These are phyloP conservation scores for Prunella fulvescens DNA, from an alignment of 2,113 vertebrate species.

Conservation along the genomic window DNA sequence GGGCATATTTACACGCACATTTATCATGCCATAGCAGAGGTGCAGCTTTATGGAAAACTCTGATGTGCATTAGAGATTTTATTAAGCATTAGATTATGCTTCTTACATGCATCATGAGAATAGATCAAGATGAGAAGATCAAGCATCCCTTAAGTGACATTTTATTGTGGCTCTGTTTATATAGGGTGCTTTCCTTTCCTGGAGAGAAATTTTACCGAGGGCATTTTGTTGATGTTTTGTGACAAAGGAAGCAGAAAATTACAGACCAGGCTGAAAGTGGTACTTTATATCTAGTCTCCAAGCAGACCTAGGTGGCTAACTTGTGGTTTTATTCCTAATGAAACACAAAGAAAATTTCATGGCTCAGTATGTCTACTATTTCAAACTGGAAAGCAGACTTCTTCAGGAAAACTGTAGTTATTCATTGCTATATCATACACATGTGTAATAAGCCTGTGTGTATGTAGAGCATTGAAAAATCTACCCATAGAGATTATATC, in stretches of 20 bases:
- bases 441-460: background rate
- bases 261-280: conserved; percentile 41
- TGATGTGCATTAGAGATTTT: conserved; percentile 32
- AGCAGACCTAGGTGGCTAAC: conserved; percentile 17
- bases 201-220: background rate
- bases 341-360: conserved; percentile 44
- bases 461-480: background rate
- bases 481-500: background rate
- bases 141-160: conserved; percentile 1
- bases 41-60: conserved; percentile 26
- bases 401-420: background rate
- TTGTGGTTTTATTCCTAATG: conserved; percentile 39
- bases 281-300: conserved; percentile 30
- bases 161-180: background rate
- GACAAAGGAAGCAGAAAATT: conserved; percentile 60
- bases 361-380: background rate
- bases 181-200: background rate
- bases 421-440: background rate
- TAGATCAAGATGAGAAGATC: conserved; percentile 34
- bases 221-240: background rate
- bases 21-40: background rate
- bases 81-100: conserved; percentile 25
- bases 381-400: background rate
- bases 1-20: background rate
- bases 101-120: conserved; percentile 2